phyloP scores from a whole-genome alignment of 2,888 invertebrate species.

The Mactromeris polynyma region DNA sequence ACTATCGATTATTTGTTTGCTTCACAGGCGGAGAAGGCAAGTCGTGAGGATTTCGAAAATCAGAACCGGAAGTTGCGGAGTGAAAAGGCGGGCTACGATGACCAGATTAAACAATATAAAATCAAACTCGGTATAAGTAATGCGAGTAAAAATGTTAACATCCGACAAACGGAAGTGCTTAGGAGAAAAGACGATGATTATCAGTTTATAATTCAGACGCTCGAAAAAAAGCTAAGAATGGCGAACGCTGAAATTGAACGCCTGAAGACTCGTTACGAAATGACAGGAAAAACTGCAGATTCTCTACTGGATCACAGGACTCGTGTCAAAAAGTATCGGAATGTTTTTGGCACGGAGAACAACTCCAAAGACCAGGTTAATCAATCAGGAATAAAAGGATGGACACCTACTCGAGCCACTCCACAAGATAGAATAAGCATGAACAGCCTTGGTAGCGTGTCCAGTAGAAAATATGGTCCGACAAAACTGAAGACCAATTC shows the following conservation, averaged over 20 bases:
- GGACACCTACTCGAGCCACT: conserved; percentile 15
- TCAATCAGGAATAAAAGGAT: conserved; percentile 8
- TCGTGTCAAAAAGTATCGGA: conserved; percentile 44
- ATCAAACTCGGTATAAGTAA: conserved; percentile 61
- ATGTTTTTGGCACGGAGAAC: conserved; percentile 44
- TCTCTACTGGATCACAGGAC: conserved; percentile 53
- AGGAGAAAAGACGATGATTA: conserved; percentile 64
- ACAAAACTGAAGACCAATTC: background rate
- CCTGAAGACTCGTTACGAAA: conserved; percentile 45
- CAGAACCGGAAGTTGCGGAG: conserved; percentile 48
- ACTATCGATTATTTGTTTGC: background rate
- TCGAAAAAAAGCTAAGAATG: conserved; percentile 48
- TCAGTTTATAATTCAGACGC: conserved; percentile 43
- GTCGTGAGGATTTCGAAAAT: conserved; percentile 56
- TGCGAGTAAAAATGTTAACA: conserved; percentile 65
- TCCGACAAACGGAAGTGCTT: conserved; percentile 50
- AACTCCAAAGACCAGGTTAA: conserved; percentile 33
- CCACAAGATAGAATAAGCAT: conserved; percentile 5
- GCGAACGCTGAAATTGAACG: conserved; percentile 61
- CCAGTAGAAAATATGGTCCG: background rate
- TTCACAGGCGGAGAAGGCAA: conserved; percentile 49
- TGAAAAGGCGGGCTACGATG: conserved; percentile 59
- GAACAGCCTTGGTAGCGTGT: conserved; percentile 24
- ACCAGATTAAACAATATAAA: conserved; percentile 55
- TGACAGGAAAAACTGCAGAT: conserved; percentile 56